phyloP scores from a whole-genome alignment of 2,888 invertebrate species.

The Theretra japonica region DNA sequence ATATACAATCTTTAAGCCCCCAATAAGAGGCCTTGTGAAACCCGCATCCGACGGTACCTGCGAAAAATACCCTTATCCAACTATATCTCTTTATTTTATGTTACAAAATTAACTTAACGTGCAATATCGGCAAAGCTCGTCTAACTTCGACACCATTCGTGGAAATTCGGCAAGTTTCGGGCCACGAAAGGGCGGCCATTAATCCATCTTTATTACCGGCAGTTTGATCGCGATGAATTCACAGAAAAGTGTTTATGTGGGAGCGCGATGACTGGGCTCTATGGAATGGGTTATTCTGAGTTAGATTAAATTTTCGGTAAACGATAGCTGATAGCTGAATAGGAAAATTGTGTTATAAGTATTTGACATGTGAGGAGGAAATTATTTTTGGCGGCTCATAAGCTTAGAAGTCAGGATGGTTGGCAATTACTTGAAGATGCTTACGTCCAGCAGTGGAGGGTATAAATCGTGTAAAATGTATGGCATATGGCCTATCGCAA shows the following conservation, averaged over 20 bases:
- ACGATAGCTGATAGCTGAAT: not conserved
- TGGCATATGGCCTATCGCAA: too few species aligned
- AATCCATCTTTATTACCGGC: constrained; percentile 80
- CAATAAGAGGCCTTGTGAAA: too few species aligned
- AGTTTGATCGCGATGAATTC: constrained; percentile 71
- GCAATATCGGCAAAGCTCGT: constrained; percentile 38
- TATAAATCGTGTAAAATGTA: too few species aligned
- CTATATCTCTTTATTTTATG: constrained; percentile 11
- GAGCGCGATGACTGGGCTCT: constrained; percentile 63
- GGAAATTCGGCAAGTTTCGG: constrained; percentile 32
- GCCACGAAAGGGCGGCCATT: constrained; percentile 52
- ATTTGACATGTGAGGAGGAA: not conserved
- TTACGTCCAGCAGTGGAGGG: too few species aligned
- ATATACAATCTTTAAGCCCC: too few species aligned
- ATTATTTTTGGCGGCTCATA: too few species aligned
- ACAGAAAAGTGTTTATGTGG: constrained; percentile 62
- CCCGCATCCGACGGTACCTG: not conserved
- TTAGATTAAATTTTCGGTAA: not conserved
- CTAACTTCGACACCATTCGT: constrained; percentile 38
- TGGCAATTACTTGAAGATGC: too few species aligned
- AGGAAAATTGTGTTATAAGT: not conserved
- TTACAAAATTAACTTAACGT: constrained; percentile 38
- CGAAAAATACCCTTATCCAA: not conserved
- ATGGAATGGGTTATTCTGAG: constrained; percentile 34
- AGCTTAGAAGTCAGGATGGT: too few species aligned